Conservation (phyloP, 2,888 invertebrate species). For the Willowsia nigromaculata region DNA sequence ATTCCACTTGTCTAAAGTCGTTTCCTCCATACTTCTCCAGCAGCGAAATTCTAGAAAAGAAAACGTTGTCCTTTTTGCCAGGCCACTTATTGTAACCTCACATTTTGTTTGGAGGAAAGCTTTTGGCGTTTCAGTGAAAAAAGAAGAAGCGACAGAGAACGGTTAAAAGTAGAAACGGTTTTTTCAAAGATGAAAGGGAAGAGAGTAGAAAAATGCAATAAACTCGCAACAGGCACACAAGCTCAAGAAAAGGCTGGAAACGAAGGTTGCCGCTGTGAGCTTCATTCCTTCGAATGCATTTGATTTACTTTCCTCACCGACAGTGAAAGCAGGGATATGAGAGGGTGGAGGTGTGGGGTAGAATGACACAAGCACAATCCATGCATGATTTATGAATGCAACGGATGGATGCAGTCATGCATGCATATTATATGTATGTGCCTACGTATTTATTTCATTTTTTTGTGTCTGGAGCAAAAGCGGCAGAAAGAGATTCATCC, state of each 20-base stretch:
- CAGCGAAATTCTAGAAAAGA: not conserved
- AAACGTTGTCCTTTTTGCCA: not conserved
- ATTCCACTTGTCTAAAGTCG: not conserved
- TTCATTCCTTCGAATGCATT: not conserved
- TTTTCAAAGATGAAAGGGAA: too few species aligned
- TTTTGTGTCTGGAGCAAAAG: not conserved
- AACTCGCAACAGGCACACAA: too few species aligned
- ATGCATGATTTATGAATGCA: not conserved
- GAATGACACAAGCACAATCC: not conserved
- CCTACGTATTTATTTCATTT: not conserved
- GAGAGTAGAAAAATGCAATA: too few species aligned
- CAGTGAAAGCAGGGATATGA: too few species aligned
- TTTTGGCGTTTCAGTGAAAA: not conserved
- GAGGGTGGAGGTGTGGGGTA: not conserved
- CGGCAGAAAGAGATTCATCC: not conserved
- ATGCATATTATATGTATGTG: not conserved
- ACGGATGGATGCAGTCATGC: not conserved
- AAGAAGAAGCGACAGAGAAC: too few species aligned
- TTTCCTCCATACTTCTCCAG: too few species aligned
- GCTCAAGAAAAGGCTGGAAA: too few species aligned
- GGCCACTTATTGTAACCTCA: not conserved
- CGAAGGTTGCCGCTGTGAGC: not conserved
- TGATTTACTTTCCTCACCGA: not conserved
- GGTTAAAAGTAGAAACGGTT: too few species aligned
- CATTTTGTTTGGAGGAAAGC: not conserved